Conservation (phyloP, 53 echinoderm and acorn worm species). For the Henricia sp. region DNA sequence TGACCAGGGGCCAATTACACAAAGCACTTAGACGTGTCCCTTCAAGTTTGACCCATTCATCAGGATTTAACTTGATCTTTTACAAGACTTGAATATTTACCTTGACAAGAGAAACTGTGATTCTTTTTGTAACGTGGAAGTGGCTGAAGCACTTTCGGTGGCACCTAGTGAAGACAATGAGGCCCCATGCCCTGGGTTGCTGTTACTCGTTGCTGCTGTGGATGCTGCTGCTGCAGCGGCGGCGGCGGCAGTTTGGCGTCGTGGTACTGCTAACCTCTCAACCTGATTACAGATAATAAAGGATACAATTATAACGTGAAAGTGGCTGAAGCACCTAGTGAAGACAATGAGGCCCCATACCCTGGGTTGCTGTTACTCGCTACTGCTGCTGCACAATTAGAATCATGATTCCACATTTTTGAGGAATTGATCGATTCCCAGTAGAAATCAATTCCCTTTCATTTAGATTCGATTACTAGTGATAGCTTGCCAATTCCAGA, state of each 20-base stretch:
- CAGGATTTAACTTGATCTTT: too few relatives aligned
- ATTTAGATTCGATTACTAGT: too few relatives aligned
- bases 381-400: too few relatives aligned
- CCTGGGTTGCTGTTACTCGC: constrained; percentile 80
- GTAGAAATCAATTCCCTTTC: too few relatives aligned
- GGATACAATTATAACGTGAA: constrained; percentile 61
- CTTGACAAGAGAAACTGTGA: constrained; percentile 99
- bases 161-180: constrained; percentile 72
- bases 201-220: constrained; percentile 77
- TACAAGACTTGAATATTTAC: constrained; percentile 43
- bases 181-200: constrained; percentile 74
- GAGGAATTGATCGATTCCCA: too few relatives aligned
- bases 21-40: too few relatives aligned
- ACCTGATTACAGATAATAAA: neutral
- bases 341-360: constrained; percentile 69
- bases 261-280: constrained; percentile 96
- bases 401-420: too few relatives aligned
- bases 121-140: constrained; percentile 79
- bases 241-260: constrained; percentile 50
- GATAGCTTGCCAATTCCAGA: too few relatives aligned
- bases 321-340: constrained; percentile 63
- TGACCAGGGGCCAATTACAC: too few relatives aligned
- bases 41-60: too few relatives aligned
- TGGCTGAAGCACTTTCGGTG: constrained; percentile 72
- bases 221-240: constrained; percentile 73